Evolutionary conservation across 1,140 invertebrate species (phyloP), one percentile per base, ranked within the genome.

Genomic region (Drosophila bocqueti): DNA sequence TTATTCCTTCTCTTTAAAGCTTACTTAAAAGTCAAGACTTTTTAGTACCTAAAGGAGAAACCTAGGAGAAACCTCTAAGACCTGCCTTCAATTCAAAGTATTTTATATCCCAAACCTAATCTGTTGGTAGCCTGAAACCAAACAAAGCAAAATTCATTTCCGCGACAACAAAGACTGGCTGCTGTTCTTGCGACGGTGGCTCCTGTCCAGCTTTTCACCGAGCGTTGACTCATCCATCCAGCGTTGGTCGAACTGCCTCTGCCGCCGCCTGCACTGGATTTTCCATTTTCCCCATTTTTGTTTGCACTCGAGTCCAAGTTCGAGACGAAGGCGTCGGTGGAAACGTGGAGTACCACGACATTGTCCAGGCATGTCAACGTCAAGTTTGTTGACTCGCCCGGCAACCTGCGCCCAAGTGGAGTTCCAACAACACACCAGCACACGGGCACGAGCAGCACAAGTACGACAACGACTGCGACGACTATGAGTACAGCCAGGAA

Each of bases 331-430:
- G 67, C 62, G 47, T 43, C 40, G 64, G 71, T 66, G 54, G 55
- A 29, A 54, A 15, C 67, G 52, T 71, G 63, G 73, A 81, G 69
- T 58, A 69, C 54, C 54, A 62, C 61, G 47, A 67, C 71, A 81
- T 76, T 57, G 71, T 74, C 67, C 71, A 80, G 58, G 61, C 73
- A 79, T 76, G 83, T 79, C 76, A 75, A 85, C 69, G 74, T 89
- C 79, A 84, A 89, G 85, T 90, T 90, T 90, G 85, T 90, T 90
- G 85, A 90, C 85, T 90, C 78, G 81, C 75, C 73, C 64, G 67
- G 60, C 83, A 84, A 84, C 82, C 74, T 82, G 82, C 63, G 64
- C 79, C 75, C 67, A 83, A 83, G 72, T 76, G 80, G 67, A 87
- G 83, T 81, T 83, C 81, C 69, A 69, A 43, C 50, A 47, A 55